Percentiles rank a stretch among this genome's conserved stretches.
Conservation (phyloP, 2,888 invertebrate species). For the Nomada lathburiana region DNA sequence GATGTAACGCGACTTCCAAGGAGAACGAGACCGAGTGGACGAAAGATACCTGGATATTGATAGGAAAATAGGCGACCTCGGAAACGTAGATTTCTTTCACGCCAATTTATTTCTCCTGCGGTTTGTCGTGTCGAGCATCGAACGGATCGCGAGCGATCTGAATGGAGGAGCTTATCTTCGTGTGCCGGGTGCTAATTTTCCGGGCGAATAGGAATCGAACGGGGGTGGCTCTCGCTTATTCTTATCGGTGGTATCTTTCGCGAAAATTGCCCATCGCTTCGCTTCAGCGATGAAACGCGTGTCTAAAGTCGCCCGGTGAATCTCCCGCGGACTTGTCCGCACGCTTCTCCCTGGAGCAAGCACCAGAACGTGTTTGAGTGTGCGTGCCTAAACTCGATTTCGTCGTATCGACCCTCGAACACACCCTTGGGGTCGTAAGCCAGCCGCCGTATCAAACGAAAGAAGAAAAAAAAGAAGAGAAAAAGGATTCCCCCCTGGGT, state of each 20-base stretch:
- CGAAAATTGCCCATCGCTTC: too few species aligned
- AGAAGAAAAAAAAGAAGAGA: constrained; percentile 2
- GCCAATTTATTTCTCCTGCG: constrained; percentile 22
- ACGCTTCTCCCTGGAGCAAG: constrained; percentile 56
- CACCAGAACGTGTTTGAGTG: constrained; percentile 75
- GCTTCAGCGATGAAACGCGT: neutral
- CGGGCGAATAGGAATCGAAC: neutral
- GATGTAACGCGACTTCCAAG: constrained; percentile 15
- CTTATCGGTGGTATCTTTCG: too few species aligned
- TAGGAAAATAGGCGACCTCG: constrained; percentile 22
- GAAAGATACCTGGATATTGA: constrained; percentile 16
- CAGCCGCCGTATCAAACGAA: constrained; percentile 21
- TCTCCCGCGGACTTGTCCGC: constrained; percentile 53
- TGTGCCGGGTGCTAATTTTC: neutral
- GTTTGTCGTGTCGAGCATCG: constrained; percentile 12
- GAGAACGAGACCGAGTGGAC: constrained; percentile 6
- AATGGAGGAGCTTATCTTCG: neutral
- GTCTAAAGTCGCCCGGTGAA: constrained; percentile 27
- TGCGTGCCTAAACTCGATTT: constrained; percentile 60
- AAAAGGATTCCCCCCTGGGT: constrained; percentile 1
- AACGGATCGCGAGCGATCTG: neutral
- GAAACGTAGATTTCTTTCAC: constrained; percentile 4
- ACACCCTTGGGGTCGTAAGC: constrained; percentile 10
- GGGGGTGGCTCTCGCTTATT: neutral
- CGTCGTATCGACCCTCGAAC: constrained; percentile 56